Percentiles rank a stretch among this genome's conserved stretches.
phyloP scores from a whole-genome alignment of 2,888 invertebrate species.

The Incurvaria masculella region DNA sequence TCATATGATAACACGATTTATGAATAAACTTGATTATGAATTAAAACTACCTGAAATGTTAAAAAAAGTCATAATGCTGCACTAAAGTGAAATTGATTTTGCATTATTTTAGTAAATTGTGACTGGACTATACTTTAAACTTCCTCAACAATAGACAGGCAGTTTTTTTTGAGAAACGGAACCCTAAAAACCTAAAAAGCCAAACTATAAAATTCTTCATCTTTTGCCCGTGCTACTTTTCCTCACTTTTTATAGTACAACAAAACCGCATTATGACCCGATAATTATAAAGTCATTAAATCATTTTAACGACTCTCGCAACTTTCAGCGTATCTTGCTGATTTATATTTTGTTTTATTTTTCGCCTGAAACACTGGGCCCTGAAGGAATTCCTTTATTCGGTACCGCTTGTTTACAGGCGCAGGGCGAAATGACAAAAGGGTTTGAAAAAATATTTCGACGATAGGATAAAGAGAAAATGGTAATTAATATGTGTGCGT shows the following conservation, averaged over 20 bases:
- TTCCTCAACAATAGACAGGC: too few relatives aligned
- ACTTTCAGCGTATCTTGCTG: conserved; percentile 47
- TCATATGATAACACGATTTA: too few relatives aligned
- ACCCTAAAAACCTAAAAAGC: too few relatives aligned
- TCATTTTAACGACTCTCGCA: conserved; percentile 45
- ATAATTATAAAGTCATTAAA: conserved; percentile 52
- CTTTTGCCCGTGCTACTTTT: too few relatives aligned
- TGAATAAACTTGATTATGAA: too few relatives aligned
- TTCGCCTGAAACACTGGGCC: conserved; percentile 30
- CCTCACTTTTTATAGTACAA: conserved; percentile 18
- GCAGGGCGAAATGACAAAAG: conserved; percentile 42
- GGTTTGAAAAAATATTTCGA: conserved; percentile 44
- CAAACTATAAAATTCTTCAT: too few relatives aligned
- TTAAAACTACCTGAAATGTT: too few relatives aligned
- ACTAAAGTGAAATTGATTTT: too few relatives aligned
- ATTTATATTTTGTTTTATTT: conserved; percentile 21
- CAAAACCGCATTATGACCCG: not conserved
- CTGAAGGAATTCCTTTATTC: conserved; percentile 54
- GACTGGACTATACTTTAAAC: too few relatives aligned
- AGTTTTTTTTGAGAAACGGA: too few relatives aligned
- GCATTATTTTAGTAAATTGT: too few relatives aligned
- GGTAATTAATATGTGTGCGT: conserved; percentile 14
- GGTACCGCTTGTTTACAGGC: conserved; percentile 38
- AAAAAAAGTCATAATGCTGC: too few relatives aligned
- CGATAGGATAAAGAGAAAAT: conserved; percentile 37